Conservation (phyloP, 2,888 invertebrate species). For the Andricus quercusramuli region DNA sequence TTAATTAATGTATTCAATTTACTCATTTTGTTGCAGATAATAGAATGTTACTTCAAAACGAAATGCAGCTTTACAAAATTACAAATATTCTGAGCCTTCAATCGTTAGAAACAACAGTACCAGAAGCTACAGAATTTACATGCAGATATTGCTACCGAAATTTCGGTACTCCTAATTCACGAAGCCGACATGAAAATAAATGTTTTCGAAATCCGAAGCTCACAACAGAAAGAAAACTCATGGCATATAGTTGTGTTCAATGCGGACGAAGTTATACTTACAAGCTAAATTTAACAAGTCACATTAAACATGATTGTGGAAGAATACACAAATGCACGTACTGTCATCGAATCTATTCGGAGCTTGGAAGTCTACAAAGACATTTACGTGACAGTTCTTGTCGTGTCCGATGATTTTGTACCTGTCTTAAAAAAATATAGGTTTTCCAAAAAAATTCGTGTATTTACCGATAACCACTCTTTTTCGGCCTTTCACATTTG, state of each 20-base stretch:
- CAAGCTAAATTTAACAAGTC: neutral
- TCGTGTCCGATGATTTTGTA: too few species aligned
- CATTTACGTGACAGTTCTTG: neutral
- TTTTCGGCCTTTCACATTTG: too few species aligned
- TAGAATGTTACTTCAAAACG: neutral
- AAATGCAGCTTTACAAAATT: neutral
- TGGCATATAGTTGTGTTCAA: neutral
- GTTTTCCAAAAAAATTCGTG: too few species aligned
- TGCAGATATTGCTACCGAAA: neutral
- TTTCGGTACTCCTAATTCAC: neutral
- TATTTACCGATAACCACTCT: too few species aligned
- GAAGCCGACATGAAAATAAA: neutral
- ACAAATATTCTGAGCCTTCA: neutral
- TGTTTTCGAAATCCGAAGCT: neutral
- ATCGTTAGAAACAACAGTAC: neutral
- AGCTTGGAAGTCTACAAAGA: neutral
- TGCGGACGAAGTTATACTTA: neutral
- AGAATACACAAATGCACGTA: neutral
- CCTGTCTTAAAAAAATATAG: too few species aligned
- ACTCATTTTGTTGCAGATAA: neutral
- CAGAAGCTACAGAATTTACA: neutral
- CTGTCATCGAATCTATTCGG: neutral
- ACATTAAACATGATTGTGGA: neutral
- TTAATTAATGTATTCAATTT: neutral
- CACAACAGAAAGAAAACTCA: neutral